phyloP scores from a whole-genome alignment of 2,113 vertebrate species.

The Ptilonorhynchus violaceus region DNA sequence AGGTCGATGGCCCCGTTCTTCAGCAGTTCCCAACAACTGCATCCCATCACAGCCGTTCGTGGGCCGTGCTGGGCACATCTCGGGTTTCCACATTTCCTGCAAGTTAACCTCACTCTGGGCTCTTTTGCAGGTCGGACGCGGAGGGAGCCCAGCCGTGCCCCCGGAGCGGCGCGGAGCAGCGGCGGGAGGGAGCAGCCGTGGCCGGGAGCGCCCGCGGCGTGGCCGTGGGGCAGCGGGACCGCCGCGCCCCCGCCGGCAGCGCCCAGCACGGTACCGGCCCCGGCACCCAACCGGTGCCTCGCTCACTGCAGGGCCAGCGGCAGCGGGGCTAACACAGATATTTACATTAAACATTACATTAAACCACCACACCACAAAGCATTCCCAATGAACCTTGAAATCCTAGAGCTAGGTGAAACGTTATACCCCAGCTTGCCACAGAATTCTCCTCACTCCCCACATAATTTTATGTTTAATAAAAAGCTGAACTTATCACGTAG shows the following conservation, averaged over 20 bases:
- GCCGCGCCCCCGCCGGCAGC: neutral
- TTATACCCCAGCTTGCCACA: neutral
- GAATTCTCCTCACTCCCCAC: neutral
- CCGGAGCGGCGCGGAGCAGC: neutral
- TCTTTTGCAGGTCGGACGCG: conserved; percentile 71
- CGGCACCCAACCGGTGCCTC: neutral
- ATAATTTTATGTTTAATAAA: neutral
- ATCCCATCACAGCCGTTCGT: neutral
- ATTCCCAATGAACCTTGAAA: neutral
- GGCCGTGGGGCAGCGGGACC: neutral
- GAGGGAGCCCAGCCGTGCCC: conserved; percentile 16
- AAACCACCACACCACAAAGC: neutral
- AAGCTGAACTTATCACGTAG: neutral
- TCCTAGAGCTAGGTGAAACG: neutral
- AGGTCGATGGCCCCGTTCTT: too few relatives aligned
- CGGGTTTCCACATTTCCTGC: neutral
- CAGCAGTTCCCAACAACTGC: neutral
- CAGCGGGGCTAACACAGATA: neutral
- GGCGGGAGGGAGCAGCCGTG: neutral
- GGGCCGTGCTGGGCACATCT: neutral
- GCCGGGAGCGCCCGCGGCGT: accelerated
- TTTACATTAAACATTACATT: too few relatives aligned
- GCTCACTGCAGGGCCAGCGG: neutral
- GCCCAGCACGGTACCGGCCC: neutral
- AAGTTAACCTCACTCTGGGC: neutral